Conservation (phyloP, 2,113 vertebrate genomes). For the Atractosteus spatula region DNA sequence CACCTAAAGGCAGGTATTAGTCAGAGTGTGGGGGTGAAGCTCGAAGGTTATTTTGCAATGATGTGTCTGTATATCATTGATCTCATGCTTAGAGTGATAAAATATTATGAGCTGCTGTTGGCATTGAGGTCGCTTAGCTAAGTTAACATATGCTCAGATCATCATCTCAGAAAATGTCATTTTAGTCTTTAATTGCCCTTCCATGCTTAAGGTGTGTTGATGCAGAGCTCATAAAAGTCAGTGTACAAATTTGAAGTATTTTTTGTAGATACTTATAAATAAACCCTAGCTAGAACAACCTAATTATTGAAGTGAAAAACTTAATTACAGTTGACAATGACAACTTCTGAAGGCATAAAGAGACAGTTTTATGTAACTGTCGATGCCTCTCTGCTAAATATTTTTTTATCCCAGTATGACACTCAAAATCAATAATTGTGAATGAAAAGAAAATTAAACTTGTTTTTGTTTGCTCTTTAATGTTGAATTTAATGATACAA, state of each 20-base stretch:
- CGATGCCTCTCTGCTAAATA: too few species aligned
- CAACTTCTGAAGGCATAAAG: slow-evolving; percentile 50
- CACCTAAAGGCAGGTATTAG: too few species aligned
- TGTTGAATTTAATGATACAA: too few species aligned
- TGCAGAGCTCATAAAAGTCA: slow-evolving; percentile 17
- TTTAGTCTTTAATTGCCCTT: slow-evolving; percentile 8
- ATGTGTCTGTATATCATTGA: not conserved
- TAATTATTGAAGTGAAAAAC: slow-evolving; percentile 63
- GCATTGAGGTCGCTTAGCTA: not conserved
- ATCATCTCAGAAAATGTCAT: slow-evolving; percentile 12
- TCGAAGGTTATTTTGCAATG: not conserved
- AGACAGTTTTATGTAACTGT: too few species aligned
- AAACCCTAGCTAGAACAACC: slow-evolving; percentile 35
- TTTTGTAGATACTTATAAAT: slow-evolving; percentile 7
- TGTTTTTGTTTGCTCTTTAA: too few species aligned
- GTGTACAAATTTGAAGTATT: not conserved
- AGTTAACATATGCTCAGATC: not conserved
- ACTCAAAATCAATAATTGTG: too few species aligned
- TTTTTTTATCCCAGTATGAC: too few species aligned
- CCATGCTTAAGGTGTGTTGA: not conserved
- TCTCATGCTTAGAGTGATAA: not conserved
- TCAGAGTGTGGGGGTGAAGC: not conserved
- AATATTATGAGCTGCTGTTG: slow-evolving; percentile 3
- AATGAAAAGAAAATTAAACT: too few species aligned
- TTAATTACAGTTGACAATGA: slow-evolving; percentile 45